phyloP scores from a whole-genome alignment of 2,113 vertebrate species.

The Nymphicus hollandicus region DNA sequence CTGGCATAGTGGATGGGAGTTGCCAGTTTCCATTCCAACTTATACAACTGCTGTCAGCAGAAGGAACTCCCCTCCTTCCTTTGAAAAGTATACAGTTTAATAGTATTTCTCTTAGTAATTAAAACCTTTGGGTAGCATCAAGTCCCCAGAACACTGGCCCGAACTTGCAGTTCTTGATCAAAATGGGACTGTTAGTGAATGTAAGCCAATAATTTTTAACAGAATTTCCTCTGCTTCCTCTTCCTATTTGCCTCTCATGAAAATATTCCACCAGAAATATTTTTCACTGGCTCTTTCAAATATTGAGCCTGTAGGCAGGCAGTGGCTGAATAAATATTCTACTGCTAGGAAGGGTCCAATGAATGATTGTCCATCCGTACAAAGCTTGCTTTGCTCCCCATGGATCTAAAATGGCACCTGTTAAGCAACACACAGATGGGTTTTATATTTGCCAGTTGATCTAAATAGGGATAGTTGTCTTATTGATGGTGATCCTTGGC shows the following conservation, averaged over 20 bases:
- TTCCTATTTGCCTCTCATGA: not conserved
- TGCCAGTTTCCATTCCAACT: not conserved
- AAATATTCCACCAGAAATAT: constrained; percentile 26
- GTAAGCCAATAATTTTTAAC: not conserved
- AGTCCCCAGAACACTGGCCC: not conserved
- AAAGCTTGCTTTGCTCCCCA: constrained; percentile 56
- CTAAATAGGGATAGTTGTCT: constrained; percentile 30
- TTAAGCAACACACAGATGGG: constrained; percentile 66
- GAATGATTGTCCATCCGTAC: constrained; percentile 62
- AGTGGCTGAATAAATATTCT: constrained; percentile 47
- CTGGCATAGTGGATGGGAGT: not conserved
- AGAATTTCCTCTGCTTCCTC: constrained; percentile 19
- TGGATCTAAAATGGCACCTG: constrained; percentile 67
- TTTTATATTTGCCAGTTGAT: constrained; percentile 61
- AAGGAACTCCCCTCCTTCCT: not conserved
- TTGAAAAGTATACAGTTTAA: not conserved
- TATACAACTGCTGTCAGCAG: not conserved
- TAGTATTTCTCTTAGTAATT: not conserved
- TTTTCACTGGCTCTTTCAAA: constrained; percentile 21
- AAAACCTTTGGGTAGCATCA: not conserved
- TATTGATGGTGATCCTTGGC: constrained; percentile 45
- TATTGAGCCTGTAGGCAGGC: constrained; percentile 3
- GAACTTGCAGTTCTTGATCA: not conserved
- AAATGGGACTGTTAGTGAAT: not conserved
- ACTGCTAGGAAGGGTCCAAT: constrained; percentile 12